Percentiles rank a stretch among this genome's conserved stretches.
phyloP scores from a whole-genome alignment of 2,797 vertebrate genomes.

The Gallirallus australis region DNA sequence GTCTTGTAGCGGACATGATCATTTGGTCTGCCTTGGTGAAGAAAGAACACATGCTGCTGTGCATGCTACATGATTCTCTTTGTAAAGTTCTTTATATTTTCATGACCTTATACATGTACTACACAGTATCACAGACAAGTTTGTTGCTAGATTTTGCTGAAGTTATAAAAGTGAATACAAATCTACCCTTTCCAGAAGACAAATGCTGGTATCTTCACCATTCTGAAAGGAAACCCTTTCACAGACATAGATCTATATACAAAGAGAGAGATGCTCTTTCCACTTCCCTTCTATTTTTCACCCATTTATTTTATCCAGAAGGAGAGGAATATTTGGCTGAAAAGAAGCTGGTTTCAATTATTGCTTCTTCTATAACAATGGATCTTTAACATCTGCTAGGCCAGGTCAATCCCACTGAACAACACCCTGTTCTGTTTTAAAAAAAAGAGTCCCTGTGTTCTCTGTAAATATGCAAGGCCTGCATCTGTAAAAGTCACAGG shows the following conservation, averaged over 20 bases:
- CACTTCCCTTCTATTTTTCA: neutral
- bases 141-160: neutral
- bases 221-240: neutral
- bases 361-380: neutral
- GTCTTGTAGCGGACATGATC: neutral
- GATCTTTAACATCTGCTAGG: neutral
- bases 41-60: neutral
- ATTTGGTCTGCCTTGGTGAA: neutral
- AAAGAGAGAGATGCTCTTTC: neutral
- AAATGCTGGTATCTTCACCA: neutral
- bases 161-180: neutral
- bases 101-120: neutral
- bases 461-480: neutral
- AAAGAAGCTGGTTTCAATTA: neutral
- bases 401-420: neutral
- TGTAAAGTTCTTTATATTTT: neutral
- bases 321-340: neutral
- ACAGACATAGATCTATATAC: neutral
- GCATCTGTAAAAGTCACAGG: neutral
- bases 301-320: neutral
- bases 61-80: neutral
- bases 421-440: neutral
- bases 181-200: neutral
- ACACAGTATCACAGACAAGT: neutral
- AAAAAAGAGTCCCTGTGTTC: neutral